Percentiles rank a stretch among this genome's conserved stretches.
Evolutionary conservation across 2,113 vertebrate species (phyloP).

Genomic region (Passer domesticus): DNA sequence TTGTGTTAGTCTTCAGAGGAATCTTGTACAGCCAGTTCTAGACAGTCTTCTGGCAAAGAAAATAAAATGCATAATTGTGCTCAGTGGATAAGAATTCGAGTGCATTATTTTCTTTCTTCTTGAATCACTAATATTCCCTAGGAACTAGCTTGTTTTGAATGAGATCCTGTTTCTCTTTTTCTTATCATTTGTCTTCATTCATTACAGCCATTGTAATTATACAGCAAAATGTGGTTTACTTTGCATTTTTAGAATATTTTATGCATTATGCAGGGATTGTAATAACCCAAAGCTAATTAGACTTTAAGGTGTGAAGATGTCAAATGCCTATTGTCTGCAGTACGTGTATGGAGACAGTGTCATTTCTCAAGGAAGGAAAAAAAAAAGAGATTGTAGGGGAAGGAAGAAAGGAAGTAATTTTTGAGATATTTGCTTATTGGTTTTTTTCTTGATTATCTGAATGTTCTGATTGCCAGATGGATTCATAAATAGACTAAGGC

Average conservation of each 20-base stretch:
- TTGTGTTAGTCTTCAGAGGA: neutral
- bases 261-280: neutral
- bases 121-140: constrained; percentile 16
- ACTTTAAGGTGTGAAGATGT: constrained; percentile 5
- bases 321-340: neutral
- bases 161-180: neutral
- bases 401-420: neutral
- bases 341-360: neutral
- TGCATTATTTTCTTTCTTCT: neutral
- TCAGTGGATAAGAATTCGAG: neutral
- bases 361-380: neutral
- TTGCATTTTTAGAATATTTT: constrained; percentile 21
- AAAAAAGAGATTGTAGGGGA: neutral
- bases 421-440: neutral
- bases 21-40: neutral
- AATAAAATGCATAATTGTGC: constrained; percentile 15
- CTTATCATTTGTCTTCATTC: constrained; percentile 37
- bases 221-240: neutral
- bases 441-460: constrained; percentile 23
- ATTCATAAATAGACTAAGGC: neutral
- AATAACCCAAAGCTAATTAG: neutral
- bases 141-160: neutral
- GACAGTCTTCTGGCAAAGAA: constrained; percentile 1
- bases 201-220: constrained; percentile 23
- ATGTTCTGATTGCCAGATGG: neutral